Evolutionary conservation across 2,888 invertebrate species (phyloP).

Genomic region (Chloroclystis v-ata): DNA sequence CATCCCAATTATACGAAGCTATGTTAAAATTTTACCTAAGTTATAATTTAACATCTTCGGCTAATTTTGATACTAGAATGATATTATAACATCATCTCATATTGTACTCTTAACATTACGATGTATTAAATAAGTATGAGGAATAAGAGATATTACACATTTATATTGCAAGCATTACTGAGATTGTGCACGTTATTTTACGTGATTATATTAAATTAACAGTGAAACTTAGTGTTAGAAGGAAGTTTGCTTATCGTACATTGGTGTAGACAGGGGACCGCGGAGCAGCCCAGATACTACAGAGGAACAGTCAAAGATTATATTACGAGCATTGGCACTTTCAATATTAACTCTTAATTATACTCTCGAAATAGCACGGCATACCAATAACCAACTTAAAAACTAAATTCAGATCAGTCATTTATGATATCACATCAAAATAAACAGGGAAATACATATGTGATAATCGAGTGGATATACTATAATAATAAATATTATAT

Average conservation of each 20-base stretch:
- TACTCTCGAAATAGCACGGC: constrained; percentile 77
- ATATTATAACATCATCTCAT: constrained; percentile 74
- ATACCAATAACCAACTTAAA: constrained; percentile 79
- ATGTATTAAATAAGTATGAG: constrained; percentile 70
- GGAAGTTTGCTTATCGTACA: constrained; percentile 50
- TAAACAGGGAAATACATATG: constrained; percentile 78
- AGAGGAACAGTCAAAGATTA: constrained; percentile 77
- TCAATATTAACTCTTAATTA: constrained; percentile 78
- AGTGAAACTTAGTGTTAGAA: constrained; percentile 53
- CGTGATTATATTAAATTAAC: constrained; percentile 59
- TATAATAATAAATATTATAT: constrained; percentile 69
- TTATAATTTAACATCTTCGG: constrained; percentile 78
- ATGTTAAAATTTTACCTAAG: constrained; percentile 77
- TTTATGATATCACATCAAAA: constrained; percentile 81
- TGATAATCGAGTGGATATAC: constrained; percentile 75
- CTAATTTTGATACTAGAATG: constrained; percentile 80
- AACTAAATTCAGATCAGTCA: constrained; percentile 81
- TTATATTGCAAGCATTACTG: constrained; percentile 78
- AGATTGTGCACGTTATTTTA: constrained; percentile 77
- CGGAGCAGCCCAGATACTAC: constrained; percentile 49
- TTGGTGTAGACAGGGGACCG: constrained; percentile 48
- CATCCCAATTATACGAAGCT: constrained; percentile 79
- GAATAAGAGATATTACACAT: constrained; percentile 66
- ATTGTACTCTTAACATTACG: constrained; percentile 79
- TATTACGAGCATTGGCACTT: constrained; percentile 80